Base-by-base conservation (phyloP, 2,888 invertebrate species). In the Hololepta plana region DNA sequence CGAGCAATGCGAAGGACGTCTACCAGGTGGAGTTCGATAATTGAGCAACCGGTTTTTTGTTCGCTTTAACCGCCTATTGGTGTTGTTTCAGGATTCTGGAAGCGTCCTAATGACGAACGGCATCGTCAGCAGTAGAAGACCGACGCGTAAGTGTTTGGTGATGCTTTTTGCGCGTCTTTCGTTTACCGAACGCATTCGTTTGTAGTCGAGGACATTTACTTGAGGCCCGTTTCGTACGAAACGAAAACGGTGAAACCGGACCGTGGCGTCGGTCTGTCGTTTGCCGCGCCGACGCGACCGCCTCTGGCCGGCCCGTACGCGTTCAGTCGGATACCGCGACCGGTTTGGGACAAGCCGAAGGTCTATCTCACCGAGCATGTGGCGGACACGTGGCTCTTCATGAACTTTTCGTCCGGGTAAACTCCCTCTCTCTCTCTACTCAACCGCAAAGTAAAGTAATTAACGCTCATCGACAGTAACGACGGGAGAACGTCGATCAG, bases 271-370 rank as follows among this genome's bases (percentile, higher is more conserved):
- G 53, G 50, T 10, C 33, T 54, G 11, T 43, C 49, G 34, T 52
- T 62, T 20, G 69, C 70, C 43, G 60, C 64, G 0, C 70, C 69
- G 23, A 73, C 73, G 0, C 60, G 82, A 36, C 77, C 84, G 8
- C 84, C 87, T 8, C 57, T 76, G 40, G 85, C 84, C 10, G 88
- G 87, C 14, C 87, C 85, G 15, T 88, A 82, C 51, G 87, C 87
- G 29, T 88, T 87, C 62, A 85, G 85, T 43, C 67, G 82, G 29
- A 71, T 85, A 38, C 88, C 87, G 16, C 64, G 73, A 37, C 81
- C 84, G 15, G 64, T 64, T 35, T 73, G 75, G 71, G 69, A 71
- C 47, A 69, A 73, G 42, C 85, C 85, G 20, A 69, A 81, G 35
- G 72, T 82, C 43, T 80, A 77, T 57, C 67, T 84, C 38, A 69